Percentiles rank a stretch among this genome's conserved stretches.
phyloP scores from a whole-genome alignment of 1,140 invertebrate species.

The Thalassaphorura encarpata region DNA sequence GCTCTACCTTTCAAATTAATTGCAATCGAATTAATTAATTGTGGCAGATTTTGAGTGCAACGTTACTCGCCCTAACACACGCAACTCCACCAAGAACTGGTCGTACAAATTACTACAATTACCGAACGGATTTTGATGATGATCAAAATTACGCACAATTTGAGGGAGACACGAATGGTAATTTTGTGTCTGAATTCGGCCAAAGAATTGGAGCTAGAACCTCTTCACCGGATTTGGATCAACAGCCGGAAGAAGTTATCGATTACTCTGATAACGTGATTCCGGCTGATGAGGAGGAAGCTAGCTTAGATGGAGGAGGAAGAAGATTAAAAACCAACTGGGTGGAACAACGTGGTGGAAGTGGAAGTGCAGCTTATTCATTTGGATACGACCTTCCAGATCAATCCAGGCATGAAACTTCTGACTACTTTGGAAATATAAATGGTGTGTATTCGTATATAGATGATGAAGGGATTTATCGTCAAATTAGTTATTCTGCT shows the following conservation, averaged over 20 bases:
- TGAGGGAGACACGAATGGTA: neutral
- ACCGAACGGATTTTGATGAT: slow-evolving; percentile 4
- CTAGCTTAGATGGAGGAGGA: neutral
- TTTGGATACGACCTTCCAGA: slow-evolving; percentile 26
- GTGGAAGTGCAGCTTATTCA: slow-evolving; percentile 11
- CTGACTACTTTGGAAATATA: slow-evolving; percentile 33
- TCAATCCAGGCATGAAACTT: slow-evolving; percentile 30
- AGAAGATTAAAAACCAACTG: neutral
- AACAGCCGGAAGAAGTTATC: neutral
- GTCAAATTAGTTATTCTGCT: slow-evolving; percentile 28
- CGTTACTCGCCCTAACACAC: neutral
- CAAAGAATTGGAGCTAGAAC: neutral
- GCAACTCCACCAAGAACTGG: neutral
- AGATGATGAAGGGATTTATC: slow-evolving; percentile 22
- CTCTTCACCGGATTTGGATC: neutral
- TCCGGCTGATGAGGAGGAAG: neutral
- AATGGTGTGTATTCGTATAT: slow-evolving; percentile 33
- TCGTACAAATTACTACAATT: slow-evolving; percentile 3
- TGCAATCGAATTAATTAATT: no score
- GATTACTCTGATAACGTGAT: neutral
- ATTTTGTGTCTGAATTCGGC: neutral
- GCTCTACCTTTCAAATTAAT: neutral
- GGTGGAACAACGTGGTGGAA: neutral
- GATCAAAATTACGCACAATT: neutral
- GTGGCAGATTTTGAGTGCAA: neutral